Evolutionary conservation across 2,113 vertebrate species (phyloP).

Genomic region (Siphamia tubifer): DNA sequence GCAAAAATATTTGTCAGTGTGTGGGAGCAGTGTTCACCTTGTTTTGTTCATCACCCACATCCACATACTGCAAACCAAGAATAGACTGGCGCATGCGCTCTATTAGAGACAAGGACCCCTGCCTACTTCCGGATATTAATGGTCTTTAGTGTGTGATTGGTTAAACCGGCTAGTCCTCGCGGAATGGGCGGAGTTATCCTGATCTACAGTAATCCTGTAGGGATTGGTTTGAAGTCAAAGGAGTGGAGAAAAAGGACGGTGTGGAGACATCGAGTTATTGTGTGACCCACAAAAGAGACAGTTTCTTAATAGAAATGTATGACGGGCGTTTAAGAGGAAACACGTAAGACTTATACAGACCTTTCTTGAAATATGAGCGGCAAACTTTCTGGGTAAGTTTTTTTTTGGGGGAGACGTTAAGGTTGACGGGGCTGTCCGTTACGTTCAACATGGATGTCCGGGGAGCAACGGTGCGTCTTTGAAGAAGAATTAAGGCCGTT

Average conservation of each 20-base stretch:
- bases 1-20: neutral
- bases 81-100: constrained; percentile 48
- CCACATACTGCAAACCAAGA: neutral
- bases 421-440: constrained; percentile 12
- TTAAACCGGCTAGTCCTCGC: neutral
- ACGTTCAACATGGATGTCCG: constrained; percentile 67
- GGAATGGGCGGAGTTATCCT: constrained; percentile 22
- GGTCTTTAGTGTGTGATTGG: constrained; percentile 47
- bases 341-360: rapidly evolving
- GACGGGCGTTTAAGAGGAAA: no score
- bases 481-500: constrained; percentile 57
- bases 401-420: neutral
- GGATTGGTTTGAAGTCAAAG: constrained; percentile 22
- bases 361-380: neutral
- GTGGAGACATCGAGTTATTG: neutral
- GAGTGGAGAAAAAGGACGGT: neutral
- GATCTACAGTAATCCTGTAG: constrained; percentile 46
- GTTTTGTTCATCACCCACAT: neutral
- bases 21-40: neutral
- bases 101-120: neutral
- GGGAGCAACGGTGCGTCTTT: constrained; percentile 49
- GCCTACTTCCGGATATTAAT: constrained; percentile 14
- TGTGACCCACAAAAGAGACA: neutral
- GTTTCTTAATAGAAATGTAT: neutral
- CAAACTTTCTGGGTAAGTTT: constrained; percentile 34